Evolutionary conservation across 2,113 vertebrate genomes (phyloP), one percentile per base, ranked within the genome.

Genomic region (Rhynchopsitta pachyrhyncha): DNA sequence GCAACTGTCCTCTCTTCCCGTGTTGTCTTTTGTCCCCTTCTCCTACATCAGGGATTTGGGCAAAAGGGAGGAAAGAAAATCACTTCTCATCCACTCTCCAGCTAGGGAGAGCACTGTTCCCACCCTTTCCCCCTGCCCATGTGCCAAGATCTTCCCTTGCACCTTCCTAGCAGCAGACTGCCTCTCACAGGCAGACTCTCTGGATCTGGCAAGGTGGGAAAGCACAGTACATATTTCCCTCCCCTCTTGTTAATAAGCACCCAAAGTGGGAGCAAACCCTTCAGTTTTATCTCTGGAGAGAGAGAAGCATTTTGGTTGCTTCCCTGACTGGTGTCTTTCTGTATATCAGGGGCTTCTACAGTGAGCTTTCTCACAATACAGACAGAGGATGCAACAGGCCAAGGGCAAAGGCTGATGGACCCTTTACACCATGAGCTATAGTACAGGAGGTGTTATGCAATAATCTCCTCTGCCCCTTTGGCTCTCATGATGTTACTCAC

Each of bases 11-110:
- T 57, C 73, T 76, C 84, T 66, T 90, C 63, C 90, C 79, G 20
- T 3, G 11, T 44, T 31, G 28, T 71, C 62, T 86, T 63, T 69
- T 83, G 46, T 5, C 46, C 49, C 9, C 29, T 82, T 62, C 69
- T 88, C 47, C 66, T 59, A 11, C 70, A 86, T 13, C 13, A 63
- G 35, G n/a, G 41, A 37, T 76, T 70, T 77, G 39, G 39, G 68
- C 25, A 77, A 59, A 85, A 63, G 19, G 6, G 37, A 90, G 13
- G 10, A 60, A 81, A 49, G 59, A 39, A 29, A 62, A 50, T 41
- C 22, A 18, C 25, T 37, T 77, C 35, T 80, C 0, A 0, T 73
- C 53, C n/a, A 42, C 18, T 66, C 75, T 70, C 3, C 0, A 33
- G 23, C 53, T 13, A 60, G 28, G 63, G 25, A 91, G n/a, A 79